Evolutionary conservation across 2,113 vertebrate species (phyloP), one percentile per base, ranked within the genome.

Genomic region (Uria lomvia): DNA sequence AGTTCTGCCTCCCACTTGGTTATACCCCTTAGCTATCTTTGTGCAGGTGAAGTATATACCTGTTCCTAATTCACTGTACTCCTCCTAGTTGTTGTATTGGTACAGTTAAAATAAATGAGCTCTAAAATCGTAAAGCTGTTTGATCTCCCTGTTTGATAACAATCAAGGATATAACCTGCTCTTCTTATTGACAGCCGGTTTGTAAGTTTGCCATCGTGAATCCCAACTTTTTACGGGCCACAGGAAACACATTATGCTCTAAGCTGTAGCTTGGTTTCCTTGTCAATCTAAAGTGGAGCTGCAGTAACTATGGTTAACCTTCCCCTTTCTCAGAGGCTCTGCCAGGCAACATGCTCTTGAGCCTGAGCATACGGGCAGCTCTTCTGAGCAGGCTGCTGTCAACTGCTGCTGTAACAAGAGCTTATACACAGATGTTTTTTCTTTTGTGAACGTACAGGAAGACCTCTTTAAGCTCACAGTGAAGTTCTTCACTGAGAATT

Each of bases 401-500:
- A 0, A 49, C 40, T 15, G 34, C 50, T 93, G 73, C 40, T 45
- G 8, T 70, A 29, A 23, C 32, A 40, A 55, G 15, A 65, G 49
- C 49, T 59, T 43, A 53, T 21, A 40, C 18, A 36, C 11, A 19
- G 26, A 29, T 52, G 3, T 2, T 22, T 80, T 71, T 45, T 30
- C 38, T 53, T 36, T 63, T 53, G 43, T 56, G 63, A 72, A 42
- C 15, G 6, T 36, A 29, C 40, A 76, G 52, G 36, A 77, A 43
- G 52, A 30, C 11, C 50, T 43, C 58, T 76, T 18, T 62, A 32
- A 55, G 59, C 73, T 87, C 53, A 40, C 63, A 43, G 73, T 77
- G 88, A 85, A 88, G 38, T 77, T 86, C n/a, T 82, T 68, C 75
- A 34, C 21, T 26, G 60, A 81, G 87, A 79, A 96, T 43, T 29